Conservation (phyloP, 1,140 invertebrate species). For the Hormaphis cornu region DNA sequence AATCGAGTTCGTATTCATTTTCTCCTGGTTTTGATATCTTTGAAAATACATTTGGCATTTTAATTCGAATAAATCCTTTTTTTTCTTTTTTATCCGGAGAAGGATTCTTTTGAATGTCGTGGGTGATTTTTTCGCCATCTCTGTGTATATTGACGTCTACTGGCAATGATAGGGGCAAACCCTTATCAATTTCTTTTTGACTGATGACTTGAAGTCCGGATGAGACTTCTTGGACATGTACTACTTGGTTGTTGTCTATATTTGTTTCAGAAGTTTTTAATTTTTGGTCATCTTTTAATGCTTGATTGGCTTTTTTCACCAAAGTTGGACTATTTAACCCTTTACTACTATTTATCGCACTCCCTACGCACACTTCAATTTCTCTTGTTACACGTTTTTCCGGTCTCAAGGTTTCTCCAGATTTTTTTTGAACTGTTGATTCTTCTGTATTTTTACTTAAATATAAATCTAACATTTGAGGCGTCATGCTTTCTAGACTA, state of each 20-base stretch:
- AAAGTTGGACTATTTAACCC: slow-evolving; percentile 6
- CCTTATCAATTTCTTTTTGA: neutral
- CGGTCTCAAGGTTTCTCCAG: no score
- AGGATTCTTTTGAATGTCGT: neutral
- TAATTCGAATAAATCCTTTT: slow-evolving; percentile 5
- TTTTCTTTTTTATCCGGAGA: neutral
- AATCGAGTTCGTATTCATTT: neutral
- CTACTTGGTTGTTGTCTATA: neutral
- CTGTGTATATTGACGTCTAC: no score
- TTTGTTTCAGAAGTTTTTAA: neutral
- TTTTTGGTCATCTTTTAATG: neutral
- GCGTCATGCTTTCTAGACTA: neutral
- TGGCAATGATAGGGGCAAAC: no score
- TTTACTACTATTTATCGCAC: neutral
- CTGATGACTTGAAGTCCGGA: neutral
- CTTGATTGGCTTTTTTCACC: neutral
- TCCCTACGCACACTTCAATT: neutral
- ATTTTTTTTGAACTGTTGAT: neutral
- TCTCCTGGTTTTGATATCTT: slow-evolving; percentile 14
- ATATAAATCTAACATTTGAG: neutral
- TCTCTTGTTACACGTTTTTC: neutral
- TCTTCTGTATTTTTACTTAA: neutral
- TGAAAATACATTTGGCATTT: slow-evolving; percentile 16
- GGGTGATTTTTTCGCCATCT: neutral
- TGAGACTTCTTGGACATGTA: no score